Evolutionary conservation across 2,888 invertebrate species (phyloP), one percentile per base, ranked within the genome.

Genomic region (Ptychoptera contaminata): DNA sequence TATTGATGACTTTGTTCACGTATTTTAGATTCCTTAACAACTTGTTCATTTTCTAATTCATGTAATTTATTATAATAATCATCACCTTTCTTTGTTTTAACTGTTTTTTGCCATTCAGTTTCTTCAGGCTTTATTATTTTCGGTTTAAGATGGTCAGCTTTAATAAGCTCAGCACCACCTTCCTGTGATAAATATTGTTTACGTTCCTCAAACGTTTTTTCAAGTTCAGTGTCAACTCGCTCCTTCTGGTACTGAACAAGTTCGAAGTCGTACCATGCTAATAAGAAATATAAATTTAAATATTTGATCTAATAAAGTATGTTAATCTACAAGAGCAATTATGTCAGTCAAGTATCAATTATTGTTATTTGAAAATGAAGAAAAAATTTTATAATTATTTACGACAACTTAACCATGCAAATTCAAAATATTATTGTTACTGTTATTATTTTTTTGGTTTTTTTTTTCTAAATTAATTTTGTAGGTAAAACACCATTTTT

Each of bases 201-300:
- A 51, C 87, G 77, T 63, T 91, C 91, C 59, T 88, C 88, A 61
- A 91, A 91, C 40, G 85, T 79, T 63, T 81, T 79, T 62, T 87
- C 87, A 56, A 91, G 70, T 67, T 92, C 91, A 45, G 82, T 84
- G 55, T 82, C 84, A 53, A 59, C 56, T 52, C 88, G 80, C 55
- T 82, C 82, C 62, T 76, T 73, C 67, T 90, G 91, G 67, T 87
- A 90, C 61, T 79, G 78, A 52, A 81, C 73, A 61, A 87, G 76
- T 63, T 86, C 90, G 60, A 77, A 74, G 70, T 92, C 91, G 71
- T 92, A 92, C 91, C 91, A 92, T 56, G 91, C 91, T 84, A 66
- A 53, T 58, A 56, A 52, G 51, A 49, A 43, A 49, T 45, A 48
- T 16, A 41, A 44, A 9, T 30, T 30, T 35, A 29, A 29, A 8